Evolutionary conservation across 1,140 invertebrate genomes (phyloP).

Genomic region (Propsilocerus akamusi): DNA sequence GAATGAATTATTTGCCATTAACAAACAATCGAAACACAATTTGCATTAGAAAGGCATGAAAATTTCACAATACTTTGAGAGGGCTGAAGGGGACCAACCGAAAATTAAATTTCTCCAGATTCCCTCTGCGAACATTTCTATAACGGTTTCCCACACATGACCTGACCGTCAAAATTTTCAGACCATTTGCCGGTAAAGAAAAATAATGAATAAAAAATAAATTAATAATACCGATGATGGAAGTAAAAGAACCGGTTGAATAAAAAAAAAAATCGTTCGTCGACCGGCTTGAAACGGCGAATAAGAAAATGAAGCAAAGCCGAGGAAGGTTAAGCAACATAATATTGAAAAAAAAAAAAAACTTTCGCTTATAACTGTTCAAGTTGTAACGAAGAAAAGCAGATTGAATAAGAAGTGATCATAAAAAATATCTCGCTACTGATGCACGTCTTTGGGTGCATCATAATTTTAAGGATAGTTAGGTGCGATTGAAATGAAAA

Average conservation of each 20-base stretch:
- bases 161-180: no score
- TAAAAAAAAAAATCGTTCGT: background rate
- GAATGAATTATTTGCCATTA: no score
- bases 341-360: slow-evolving; percentile 1
- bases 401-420: no score
- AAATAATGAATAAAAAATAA: background rate
- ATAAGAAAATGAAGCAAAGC: background rate
- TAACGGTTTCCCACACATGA: no score
- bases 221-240: background rate
- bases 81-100: background rate
- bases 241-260: background rate
- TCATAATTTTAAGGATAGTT: no score
- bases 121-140: background rate
- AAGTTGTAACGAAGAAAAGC: background rate
- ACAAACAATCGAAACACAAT: no score
- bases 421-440: no score
- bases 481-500: no score
- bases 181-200: no score
- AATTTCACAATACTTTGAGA: background rate
- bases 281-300: background rate
- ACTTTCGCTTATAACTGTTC: slow-evolving; percentile 3
- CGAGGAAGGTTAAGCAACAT: slow-evolving; percentile 1
- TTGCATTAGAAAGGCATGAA: no score
- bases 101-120: background rate
- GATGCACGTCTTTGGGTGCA: no score